Evolutionary conservation across 2,113 vertebrate species (phyloP).

Genomic region (Channa maculata): DNA sequence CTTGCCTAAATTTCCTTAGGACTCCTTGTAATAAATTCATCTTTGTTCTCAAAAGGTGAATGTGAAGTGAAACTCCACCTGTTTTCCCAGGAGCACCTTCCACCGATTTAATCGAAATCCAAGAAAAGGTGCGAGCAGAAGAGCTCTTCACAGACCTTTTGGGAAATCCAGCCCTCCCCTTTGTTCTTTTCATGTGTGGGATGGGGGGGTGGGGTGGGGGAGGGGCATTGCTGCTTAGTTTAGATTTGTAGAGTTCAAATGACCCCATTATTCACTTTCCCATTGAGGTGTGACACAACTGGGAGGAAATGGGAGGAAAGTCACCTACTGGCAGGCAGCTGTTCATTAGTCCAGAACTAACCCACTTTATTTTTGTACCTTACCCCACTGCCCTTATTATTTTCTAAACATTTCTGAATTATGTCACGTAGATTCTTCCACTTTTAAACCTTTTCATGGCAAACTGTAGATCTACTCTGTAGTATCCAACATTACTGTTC

Average conservation of each 20-base stretch:
- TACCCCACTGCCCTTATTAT: not conserved
- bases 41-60: conserved; percentile 19
- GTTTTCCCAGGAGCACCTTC: conserved; percentile 43
- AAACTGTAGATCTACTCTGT: too few relatives aligned
- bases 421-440: not conserved
- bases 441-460: not conserved
- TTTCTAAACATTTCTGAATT: not conserved
- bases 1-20: conserved; percentile 6
- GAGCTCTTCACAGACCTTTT: conserved; percentile 31
- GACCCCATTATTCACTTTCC: conserved; percentile 54
- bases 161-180: conserved; percentile 38
- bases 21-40: conserved; percentile 4
- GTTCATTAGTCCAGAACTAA: conserved; percentile 5
- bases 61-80: conserved; percentile 30
- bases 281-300: conserved; percentile 37
- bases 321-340: conserved; percentile 18
- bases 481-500: too few relatives aligned
- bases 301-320: conserved; percentile 13
- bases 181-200: conserved; percentile 20
- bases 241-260: conserved; percentile 41
- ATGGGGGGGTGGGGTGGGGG: not conserved
- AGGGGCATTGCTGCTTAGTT: conserved; percentile 32
- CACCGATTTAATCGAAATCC: conserved; percentile 54
- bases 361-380: conserved; percentile 11
- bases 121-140: conserved; percentile 32